Conservation (phyloP, 30 jellyfish, hydroid and myxozoan genomes). For the Aurelia aurita region DNA sequence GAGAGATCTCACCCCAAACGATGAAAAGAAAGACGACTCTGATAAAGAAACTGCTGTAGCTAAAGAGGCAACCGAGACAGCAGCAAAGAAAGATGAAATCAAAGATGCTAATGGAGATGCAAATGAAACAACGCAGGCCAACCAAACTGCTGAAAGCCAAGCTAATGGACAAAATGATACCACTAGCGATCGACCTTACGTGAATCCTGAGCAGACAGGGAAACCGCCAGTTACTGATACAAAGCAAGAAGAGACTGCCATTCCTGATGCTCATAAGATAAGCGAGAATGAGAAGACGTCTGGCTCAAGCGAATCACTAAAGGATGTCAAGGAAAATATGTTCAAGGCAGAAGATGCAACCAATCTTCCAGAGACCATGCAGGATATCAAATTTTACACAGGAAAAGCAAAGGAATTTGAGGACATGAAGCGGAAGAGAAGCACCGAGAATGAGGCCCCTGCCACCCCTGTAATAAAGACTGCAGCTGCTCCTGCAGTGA, state of each 20-base stretch:
- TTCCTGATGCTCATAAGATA: conserved; percentile 67
- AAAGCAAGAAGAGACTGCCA: conserved; percentile 62
- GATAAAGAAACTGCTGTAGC: neutral
- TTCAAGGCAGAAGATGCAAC: conserved; percentile 35
- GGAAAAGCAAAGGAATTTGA: conserved; percentile 67
- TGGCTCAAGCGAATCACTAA: conserved; percentile 8
- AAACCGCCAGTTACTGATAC: conserved; percentile 64
- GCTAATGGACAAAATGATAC: conserved; percentile 33
- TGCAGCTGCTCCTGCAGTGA: neutral
- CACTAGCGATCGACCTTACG: conserved; percentile 24
- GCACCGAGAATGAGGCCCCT: conserved; percentile 44
- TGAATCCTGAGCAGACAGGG: conserved; percentile 61
- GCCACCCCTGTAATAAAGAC: neutral
- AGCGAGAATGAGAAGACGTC: conserved; percentile 28
- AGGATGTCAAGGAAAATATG: conserved; percentile 21
- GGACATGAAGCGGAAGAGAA: conserved; percentile 70
- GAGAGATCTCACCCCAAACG: conserved; percentile 79
- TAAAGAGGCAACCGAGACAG: neutral
- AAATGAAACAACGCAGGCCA: neutral
- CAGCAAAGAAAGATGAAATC: neutral
- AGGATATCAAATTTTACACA: conserved; percentile 55
- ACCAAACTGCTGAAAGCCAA: neutral
- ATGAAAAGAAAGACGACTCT: neutral
- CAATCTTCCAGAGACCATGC: conserved; percentile 61
- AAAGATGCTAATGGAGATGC: neutral